phyloP scores from a whole-genome alignment of 1,140 invertebrate species.

The Lasioglossum albipes region DNA sequence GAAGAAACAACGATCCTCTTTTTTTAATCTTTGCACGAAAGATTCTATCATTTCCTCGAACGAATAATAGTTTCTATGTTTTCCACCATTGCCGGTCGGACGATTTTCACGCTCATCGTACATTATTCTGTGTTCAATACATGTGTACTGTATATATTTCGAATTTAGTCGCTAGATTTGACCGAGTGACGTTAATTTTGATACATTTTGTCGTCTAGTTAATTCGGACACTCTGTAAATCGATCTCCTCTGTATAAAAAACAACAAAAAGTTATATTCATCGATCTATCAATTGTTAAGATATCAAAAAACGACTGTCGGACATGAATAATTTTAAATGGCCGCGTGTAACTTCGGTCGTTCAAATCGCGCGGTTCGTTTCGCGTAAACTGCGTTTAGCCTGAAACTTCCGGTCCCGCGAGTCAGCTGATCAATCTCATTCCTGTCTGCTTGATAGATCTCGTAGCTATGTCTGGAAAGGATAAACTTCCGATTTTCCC shows the following conservation, averaged over 20 bases:
- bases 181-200: neutral
- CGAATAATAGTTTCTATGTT: neutral
- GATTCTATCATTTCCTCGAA: conserved; percentile 42
- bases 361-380: conserved; percentile 44
- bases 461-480: conserved; percentile 92
- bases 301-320: neutral
- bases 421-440: conserved; percentile 79
- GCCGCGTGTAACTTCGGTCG: neutral
- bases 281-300: neutral
- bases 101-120: neutral
- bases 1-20: conserved; percentile 57
- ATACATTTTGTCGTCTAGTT: neutral
- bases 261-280: neutral
- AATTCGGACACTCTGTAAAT: neutral
- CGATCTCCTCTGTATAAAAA: neutral
- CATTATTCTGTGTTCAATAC: neutral
- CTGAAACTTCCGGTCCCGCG: conserved; percentile 61
- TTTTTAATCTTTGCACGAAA: conserved; percentile 49
- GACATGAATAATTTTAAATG: neutral
- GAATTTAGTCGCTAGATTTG: neutral
- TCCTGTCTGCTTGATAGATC: conserved; percentile 69
- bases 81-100: neutral
- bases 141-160: neutral
- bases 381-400: neutral
- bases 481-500: conserved; percentile 98